Evolutionary conservation across 2,888 invertebrate species (phyloP), one percentile per base, ranked within the genome.

Genomic region (Hydraecia micacea): DNA sequence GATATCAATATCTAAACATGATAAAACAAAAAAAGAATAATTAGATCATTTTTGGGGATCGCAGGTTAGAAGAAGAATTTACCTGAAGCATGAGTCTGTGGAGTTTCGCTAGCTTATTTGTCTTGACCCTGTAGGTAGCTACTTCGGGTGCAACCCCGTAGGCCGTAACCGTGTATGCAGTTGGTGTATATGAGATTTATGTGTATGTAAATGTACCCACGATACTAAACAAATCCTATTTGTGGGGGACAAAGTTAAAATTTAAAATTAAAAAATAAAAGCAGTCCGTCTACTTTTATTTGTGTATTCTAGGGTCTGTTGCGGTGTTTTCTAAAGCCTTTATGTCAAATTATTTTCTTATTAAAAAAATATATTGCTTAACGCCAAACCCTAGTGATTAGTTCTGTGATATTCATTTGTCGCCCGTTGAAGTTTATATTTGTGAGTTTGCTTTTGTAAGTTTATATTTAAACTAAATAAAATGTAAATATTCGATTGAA

Each of bases 401-500:
- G 25, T 13, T 79, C 78, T 78, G 65, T 78, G 72, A 66, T 72
- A 73, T 55, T 70, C 28, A 32, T 77, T 32, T 15, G 63, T 28
- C 65, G 28, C 32, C 42, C 8, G n/a, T 58, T 79, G 25, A 55
- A 62, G 4, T 18, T 63, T 63, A 46, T 63, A 55, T 36, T 42
- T 55, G 71, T 18, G 55, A 71, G 46, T 58, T 49, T 28, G 55
- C 13, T 78, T 79, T 79, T 80, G 46, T 80, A 68, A 79, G 28
- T 79, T 79, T 74, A 46, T 79, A 80, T 32, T 66, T 11, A 66
- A 73, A 75, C 8, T n/a, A 52, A 79, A 55, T 39, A 15, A 78
- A 46, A 68, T 70, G 69, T 71, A 75, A 80, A 75, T 75, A 80
- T 79, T 52, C 11, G 0, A 70, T 36, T 49, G 52, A 65, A 65